Conservation (phyloP, 2,113 vertebrate genomes). For the Lutjanus erythropterus region DNA sequence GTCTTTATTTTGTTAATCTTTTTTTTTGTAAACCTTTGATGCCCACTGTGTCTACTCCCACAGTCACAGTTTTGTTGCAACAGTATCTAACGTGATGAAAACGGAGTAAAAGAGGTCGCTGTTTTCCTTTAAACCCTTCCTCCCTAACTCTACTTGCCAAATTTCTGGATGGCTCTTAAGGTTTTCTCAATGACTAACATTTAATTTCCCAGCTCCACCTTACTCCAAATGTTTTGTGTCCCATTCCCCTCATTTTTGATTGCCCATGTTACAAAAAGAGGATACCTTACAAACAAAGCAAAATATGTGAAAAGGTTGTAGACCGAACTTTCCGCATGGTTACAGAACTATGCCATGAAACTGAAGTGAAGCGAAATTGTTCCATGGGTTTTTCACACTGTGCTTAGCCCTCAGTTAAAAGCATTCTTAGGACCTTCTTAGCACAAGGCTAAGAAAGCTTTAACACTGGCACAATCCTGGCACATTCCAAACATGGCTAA, state of each 20-base stretch:
- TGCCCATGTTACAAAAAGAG: conserved; percentile 2
- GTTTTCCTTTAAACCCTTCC: conserved; percentile 31
- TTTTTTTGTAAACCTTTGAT: conserved; percentile 61
- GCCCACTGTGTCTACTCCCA: conserved; percentile 66
- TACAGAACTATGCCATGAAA: background rate
- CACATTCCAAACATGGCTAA: too few species aligned
- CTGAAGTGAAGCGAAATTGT: background rate
- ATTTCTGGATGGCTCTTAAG: conserved; percentile 42
- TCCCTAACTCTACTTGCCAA: conserved; percentile 26
- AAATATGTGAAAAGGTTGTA: background rate
- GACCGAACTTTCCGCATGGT: background rate
- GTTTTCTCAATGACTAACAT: conserved; percentile 51
- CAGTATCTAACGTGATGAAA: conserved; percentile 47
- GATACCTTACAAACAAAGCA: background rate
- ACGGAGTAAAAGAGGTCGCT: conserved; percentile 39
- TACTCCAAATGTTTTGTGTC: conserved; percentile 22
- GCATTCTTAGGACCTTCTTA: too few species aligned
- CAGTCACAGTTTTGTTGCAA: conserved; percentile 43
- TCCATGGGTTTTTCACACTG: too few species aligned
- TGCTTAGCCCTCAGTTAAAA: too few species aligned
- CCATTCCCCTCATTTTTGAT: conserved; percentile 8
- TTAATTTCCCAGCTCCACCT: conserved; percentile 26
- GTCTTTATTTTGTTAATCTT: conserved; percentile 85
- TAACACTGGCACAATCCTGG: too few species aligned
- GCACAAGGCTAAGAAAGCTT: too few species aligned